These are phyloP conservation scores for Litocranius walleri DNA, from an alignment of 2,113 vertebrate species.

Conservation along the genomic window DNA sequence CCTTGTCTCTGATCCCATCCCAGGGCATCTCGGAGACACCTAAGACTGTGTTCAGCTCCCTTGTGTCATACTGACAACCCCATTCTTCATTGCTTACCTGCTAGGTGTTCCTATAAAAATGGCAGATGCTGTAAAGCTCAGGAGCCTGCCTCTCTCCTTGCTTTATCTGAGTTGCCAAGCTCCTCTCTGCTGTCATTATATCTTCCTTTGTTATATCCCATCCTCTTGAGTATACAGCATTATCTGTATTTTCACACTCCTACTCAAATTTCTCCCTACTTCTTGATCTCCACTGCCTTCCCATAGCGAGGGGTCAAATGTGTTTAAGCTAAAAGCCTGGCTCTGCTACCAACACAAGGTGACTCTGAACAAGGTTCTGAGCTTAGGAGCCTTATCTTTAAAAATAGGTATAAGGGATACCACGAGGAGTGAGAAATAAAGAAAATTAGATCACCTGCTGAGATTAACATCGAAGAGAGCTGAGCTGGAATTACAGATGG, in stretches of 20 bases:
- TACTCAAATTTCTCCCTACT: neutral
- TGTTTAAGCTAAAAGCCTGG: neutral
- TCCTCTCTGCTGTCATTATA: neutral
- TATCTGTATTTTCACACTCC: neutral
- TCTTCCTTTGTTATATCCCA: neutral
- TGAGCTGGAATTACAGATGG: neutral
- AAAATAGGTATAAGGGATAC: neutral
- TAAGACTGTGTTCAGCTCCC: neutral
- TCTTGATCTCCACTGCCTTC: neutral
- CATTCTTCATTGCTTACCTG: neutral
- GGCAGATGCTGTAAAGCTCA: neutral
- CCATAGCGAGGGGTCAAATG: neutral
- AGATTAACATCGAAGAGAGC: neutral
- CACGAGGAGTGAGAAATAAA: neutral
- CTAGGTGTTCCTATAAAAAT: neutral
- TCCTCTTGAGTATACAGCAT: neutral
- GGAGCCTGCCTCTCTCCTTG: neutral
- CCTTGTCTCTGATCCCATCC: neutral
- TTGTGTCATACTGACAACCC: neutral
- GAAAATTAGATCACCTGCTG: neutral
- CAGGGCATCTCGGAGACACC: neutral
- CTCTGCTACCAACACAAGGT: neutral
- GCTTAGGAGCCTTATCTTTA: neutral
- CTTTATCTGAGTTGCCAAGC: neutral
- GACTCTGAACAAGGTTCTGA: neutral